These are phyloP conservation scores for Amiota mariae DNA, from an alignment of 2,888 invertebrate genomes.

Conservation along the genomic window DNA sequence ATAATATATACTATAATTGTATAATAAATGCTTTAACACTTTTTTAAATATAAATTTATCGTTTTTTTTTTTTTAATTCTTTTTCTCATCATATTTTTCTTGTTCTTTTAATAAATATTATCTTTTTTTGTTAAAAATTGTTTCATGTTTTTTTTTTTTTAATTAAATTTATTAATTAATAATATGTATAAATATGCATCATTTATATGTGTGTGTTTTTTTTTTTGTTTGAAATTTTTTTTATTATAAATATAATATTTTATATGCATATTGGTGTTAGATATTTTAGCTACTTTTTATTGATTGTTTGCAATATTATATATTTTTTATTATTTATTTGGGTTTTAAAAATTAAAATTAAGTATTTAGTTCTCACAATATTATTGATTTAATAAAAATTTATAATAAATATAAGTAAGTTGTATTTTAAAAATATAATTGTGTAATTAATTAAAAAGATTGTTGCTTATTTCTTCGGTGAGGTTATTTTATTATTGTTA, in stretches of 20 bases:
- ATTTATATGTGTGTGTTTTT: neutral
- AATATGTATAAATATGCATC: slow-evolving; percentile 32
- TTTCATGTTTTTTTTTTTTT: slow-evolving; percentile 36
- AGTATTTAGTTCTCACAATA: slow-evolving; percentile 25
- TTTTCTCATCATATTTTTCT: no score
- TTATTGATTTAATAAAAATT: slow-evolving; percentile 39
- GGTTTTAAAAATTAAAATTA: slow-evolving; percentile 59
- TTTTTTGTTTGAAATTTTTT: no score
- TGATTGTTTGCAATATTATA: slow-evolving; percentile 19
- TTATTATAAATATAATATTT: neutral
- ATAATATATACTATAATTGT: slow-evolving; percentile 51
- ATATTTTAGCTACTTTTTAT: slow-evolving; percentile 38
- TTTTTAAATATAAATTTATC: slow-evolving; percentile 56
- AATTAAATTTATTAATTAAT: slow-evolving; percentile 54
- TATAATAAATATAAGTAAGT: slow-evolving; percentile 38
- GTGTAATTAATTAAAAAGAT: no score
- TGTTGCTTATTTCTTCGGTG: no score
- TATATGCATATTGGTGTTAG: neutral
- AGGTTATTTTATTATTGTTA: no score
- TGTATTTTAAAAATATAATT: neutral
- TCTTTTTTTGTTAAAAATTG: slow-evolving; percentile 42
- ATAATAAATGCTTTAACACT: slow-evolving; percentile 57
- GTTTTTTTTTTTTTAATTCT: slow-evolving; percentile 50
- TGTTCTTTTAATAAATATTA: slow-evolving; percentile 54
- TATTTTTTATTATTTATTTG: slow-evolving; percentile 32